Evolutionary conservation across 2,113 vertebrate species (phyloP).

Genomic region (Bombycilla garrulus): DNA sequence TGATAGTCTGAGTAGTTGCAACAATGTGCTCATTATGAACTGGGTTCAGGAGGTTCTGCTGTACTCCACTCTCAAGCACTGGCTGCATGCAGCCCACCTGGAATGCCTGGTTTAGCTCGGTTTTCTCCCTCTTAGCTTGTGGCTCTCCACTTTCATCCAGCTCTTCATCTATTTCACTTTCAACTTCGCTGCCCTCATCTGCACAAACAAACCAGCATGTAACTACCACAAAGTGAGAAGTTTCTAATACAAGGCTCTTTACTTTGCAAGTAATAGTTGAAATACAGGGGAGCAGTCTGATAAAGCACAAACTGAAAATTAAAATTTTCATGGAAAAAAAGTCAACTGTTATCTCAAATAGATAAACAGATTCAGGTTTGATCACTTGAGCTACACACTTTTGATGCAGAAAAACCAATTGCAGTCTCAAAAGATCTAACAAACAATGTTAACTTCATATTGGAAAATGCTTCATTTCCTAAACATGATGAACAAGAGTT

Average conservation of each 20-base stretch:
- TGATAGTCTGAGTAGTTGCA: slow-evolving; percentile 79
- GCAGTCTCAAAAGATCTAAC: not conserved
- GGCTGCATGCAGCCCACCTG: slow-evolving; percentile 78
- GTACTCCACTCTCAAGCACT: slow-evolving; percentile 75
- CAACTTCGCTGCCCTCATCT: slow-evolving; percentile 85
- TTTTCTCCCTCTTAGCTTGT: slow-evolving; percentile 82
- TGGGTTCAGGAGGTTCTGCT: slow-evolving; percentile 78
- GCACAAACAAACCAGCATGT: slow-evolving; percentile 66
- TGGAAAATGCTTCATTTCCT: not conserved
- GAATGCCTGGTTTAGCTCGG: slow-evolving; percentile 77
- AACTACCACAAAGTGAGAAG: not conserved
- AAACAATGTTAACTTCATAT: not conserved
- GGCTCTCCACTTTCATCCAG: slow-evolving; percentile 82
- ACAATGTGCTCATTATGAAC: slow-evolving; percentile 83
- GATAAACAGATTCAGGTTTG: not conserved
- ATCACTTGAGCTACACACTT: not conserved
- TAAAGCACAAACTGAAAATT: not conserved
- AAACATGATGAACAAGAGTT: not conserved
- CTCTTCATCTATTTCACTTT: slow-evolving; percentile 84
- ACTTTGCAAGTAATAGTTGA: not conserved
- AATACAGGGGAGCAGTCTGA: not conserved
- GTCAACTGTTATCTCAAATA: not conserved
- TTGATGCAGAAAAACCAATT: not conserved
- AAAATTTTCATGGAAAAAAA: not conserved
- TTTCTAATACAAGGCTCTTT: not conserved